Evolutionary conservation across 2,888 invertebrate genomes (phyloP).

Genomic region (Catotricha subobsoleta): DNA sequence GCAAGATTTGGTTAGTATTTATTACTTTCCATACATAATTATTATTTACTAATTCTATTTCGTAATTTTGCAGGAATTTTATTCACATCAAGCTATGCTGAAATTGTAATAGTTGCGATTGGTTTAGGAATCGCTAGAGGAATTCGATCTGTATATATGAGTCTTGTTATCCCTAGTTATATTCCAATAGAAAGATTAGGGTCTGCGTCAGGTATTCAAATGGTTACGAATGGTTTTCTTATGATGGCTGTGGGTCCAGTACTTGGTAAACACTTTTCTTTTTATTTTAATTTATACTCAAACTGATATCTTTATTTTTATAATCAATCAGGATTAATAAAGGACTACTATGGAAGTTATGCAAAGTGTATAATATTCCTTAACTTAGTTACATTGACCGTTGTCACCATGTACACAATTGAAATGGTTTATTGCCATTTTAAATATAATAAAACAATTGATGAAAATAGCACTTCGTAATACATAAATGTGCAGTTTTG

Average conservation of each 20-base stretch:
- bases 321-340: constrained; percentile 6
- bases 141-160: constrained; percentile 48
- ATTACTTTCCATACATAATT: background rate
- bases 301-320: background rate
- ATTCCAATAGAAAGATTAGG: constrained; percentile 47
- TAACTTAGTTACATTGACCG: constrained; percentile 8
- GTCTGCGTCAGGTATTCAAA: constrained; percentile 50
- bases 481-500: background rate
- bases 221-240: constrained; percentile 46
- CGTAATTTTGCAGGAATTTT: constrained; percentile 24
- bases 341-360: constrained; percentile 8
- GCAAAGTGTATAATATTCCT: constrained; percentile 8
- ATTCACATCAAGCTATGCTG: constrained; percentile 21
- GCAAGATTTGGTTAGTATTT: constrained; percentile 1
- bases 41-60: background rate
- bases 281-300: background rate
- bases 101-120: constrained; percentile 33
- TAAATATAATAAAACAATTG: background rate
- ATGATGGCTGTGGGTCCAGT: constrained; percentile 41
- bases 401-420: constrained; percentile 7
- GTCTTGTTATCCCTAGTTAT: constrained; percentile 46
- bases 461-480: background rate
- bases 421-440: constrained; percentile 14
- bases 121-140: constrained; percentile 50
- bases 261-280: constrained; percentile 33